Conservation (phyloP, 2,113 vertebrate genomes). For the Oxygymnocypris stewartii region DNA sequence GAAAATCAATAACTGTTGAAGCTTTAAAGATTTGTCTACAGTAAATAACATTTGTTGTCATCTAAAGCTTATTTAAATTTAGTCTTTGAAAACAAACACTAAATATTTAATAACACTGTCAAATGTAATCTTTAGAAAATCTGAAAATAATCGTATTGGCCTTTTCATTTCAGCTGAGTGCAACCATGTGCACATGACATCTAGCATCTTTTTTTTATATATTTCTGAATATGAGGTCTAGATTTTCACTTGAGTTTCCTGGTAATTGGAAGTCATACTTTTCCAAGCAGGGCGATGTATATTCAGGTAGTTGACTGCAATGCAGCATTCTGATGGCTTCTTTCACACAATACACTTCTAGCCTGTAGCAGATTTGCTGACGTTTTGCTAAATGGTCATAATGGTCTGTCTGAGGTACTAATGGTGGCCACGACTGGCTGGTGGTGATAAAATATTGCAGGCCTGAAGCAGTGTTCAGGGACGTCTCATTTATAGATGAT, state of each 20-base stretch:
- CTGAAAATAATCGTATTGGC: background rate
- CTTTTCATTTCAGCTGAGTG: background rate
- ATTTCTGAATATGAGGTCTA: background rate
- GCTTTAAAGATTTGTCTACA: too few relatives aligned
- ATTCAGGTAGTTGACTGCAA: background rate
- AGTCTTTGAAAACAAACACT: background rate
- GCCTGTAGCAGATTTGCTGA: slow-evolving; percentile 23
- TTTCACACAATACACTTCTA: background rate
- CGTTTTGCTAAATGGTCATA: slow-evolving; percentile 6
- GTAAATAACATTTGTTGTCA: background rate
- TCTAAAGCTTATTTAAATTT: background rate
- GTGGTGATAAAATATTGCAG: background rate
- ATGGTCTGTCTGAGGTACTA: background rate
- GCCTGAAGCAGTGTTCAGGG: slow-evolving; percentile 24
- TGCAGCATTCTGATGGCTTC: background rate
- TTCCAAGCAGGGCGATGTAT: background rate
- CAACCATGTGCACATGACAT: too few relatives aligned
- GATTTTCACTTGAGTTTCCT: background rate
- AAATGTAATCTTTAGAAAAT: background rate
- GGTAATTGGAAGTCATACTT: background rate
- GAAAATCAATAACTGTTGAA: too few relatives aligned
- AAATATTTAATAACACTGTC: background rate
- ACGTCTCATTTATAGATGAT: slow-evolving; percentile 34
- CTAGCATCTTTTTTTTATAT: background rate
- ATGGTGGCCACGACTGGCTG: background rate